Base-by-base conservation (phyloP, 1,140 invertebrate species). In the Drosophila malerkotliana region DNA sequence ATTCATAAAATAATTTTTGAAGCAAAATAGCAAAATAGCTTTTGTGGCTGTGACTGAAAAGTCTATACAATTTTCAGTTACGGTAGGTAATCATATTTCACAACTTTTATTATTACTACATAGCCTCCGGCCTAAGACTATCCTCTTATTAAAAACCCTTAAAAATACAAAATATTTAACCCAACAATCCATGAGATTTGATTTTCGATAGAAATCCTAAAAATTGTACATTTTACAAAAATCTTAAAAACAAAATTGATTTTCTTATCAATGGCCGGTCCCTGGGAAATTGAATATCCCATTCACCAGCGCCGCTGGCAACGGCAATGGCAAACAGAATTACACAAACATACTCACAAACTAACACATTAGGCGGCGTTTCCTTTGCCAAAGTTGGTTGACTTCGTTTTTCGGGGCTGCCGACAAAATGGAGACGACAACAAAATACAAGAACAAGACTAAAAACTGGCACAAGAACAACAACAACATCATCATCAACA, bases 321-420 rank as follows among this genome's bases (percentile, higher is more conserved):
- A 61, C 7, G 39, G 62, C 72, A 79, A 79, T 83, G 51, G 72
- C 63, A 59, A 64, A 64, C 49, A 78, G 10, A 62, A 34, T 58
- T 55, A 66, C 15, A 78, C 30, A 69, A 32, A 61, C 63, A 79
- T 32, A 61, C 32, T 60, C 10, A 45, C 61, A 73, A 85, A 83
- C 74, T 76, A 87, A 82, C 83, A 89, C 83, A 88, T 89, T 88
- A 88, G 78, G 76, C 57, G 75, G 52, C 79, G 45, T 77, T 88
- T 88, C 79, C 83, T 88, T 88, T 89, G 83, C 56, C 76, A 83
- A 77, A 83, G 83, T 88, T 79, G 76, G 68, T 79, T 83, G 83
- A 88, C 83, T 88, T 88, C 63, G 78, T 82, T 88, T 74, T 88
- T 64, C 78, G 66, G 83, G 69, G 62, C 64, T 61, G 82, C 55